Evolutionary conservation across 2,113 vertebrate species (phyloP), one percentile per base, ranked within the genome.

Genomic region (Eurypyga helias): DNA sequence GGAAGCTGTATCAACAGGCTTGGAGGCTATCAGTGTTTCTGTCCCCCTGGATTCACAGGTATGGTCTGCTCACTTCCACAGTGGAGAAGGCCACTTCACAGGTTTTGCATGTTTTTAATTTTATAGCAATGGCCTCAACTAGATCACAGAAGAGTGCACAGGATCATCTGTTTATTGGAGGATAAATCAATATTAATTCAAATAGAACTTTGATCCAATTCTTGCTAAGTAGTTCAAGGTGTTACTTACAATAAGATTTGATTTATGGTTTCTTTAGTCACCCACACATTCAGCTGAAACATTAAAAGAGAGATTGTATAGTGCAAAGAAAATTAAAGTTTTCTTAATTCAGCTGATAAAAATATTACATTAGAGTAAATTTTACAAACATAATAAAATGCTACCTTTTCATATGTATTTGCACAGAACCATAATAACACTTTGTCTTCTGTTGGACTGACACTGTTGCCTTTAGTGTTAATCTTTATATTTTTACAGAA

Each of bases 1-100:
- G 98, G 98, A 94, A 98, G 97, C 93, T 99, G 98, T 94, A 95
- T 98, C 97, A 99, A 98, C 95, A 98, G 90, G 10, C 98, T 97
- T n/a, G 98, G 97, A 80, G 98, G 98, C 85, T 98, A 99, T 82
- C 45, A 7, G 57, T 99, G 99, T 93, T 83, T 97, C 88, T 99
- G 98, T 97, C 87, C 41, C 43, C 96, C 97, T 78, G 98, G 98
- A 96, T 98, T 98, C 96, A 98, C 98, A 99, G 99, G 99, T 99
- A 98, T 69, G 81, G 16, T 36, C 14, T 3, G 10, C 33, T 41
- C n/a, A 49, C n/a, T 55, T 18, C 11, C 48, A 15, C 34, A 64
- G 34, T 12, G 5, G 10, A 79, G 17, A 24, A 48, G 16, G 9
- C 36, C 66, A 29, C 62, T 66, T 60, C 25, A 55, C 4, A 16